Conservation (phyloP, 2,888 invertebrate genomes). For the Meteorus colon region DNA sequence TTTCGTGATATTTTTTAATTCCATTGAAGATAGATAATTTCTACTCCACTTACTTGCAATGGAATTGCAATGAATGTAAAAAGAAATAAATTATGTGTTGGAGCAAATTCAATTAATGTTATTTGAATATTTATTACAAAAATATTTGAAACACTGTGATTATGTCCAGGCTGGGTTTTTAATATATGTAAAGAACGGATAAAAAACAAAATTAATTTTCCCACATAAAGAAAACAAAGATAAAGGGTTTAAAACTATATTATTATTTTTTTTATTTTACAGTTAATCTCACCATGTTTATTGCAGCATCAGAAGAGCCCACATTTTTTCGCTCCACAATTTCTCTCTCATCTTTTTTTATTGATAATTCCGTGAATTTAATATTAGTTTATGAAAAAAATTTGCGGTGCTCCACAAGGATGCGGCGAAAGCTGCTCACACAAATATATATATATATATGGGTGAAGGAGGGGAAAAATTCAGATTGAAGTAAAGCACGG, state of each 20-base stretch:
- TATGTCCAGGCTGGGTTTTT: too few relatives aligned
- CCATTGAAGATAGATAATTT: too few relatives aligned
- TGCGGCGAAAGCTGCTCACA: neutral
- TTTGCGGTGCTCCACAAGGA: neutral
- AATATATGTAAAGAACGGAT: too few relatives aligned
- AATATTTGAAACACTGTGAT: too few relatives aligned
- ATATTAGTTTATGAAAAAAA: constrained; percentile 20
- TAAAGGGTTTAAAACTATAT: neutral
- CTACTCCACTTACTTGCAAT: too few relatives aligned
- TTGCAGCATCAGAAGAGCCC: neutral
- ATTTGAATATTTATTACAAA: too few relatives aligned
- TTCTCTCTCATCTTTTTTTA: neutral
- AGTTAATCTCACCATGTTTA: neutral
- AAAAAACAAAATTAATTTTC: neutral
- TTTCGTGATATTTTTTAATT: too few relatives aligned
- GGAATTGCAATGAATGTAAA: too few relatives aligned
- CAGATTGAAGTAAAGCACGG: constrained; percentile 4
- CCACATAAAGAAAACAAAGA: neutral
- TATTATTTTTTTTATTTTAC: neutral
- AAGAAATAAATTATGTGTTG: too few relatives aligned
- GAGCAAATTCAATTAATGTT: too few relatives aligned
- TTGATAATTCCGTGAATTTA: constrained; percentile 8
- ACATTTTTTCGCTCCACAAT: neutral
- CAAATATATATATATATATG: neutral
- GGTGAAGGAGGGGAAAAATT: neutral